Evolutionary conservation across 2,888 invertebrate genomes (phyloP), one percentile per base, ranked within the genome.

Genomic region (Amorpha juglandis): DNA sequence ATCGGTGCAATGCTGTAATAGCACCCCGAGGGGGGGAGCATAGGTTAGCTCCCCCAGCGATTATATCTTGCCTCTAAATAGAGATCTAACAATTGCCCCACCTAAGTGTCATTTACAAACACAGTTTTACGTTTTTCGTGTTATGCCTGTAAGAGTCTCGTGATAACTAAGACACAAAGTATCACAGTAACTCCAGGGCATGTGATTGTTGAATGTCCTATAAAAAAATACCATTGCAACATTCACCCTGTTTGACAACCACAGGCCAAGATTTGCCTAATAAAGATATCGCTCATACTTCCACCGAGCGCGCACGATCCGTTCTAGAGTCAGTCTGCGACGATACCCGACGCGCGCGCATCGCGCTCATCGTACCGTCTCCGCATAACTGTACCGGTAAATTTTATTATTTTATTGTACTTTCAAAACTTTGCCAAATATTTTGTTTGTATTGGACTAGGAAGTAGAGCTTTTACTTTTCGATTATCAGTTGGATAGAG

Each of bases 281-380:
- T 77, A 72, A 73, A 73, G 75, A 73, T 70, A 71, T 71, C 69
- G 74, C 69, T 73, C 73, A 63, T 71, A 71, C 64, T 65, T 65
- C 76, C 76, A 75, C 79, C 75, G 74, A 74, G 72, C 74, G 58
- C 71, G 47, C 70, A 68, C 71, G 62, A 76, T 78, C 79, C 78
- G 66, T 70, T 71, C 68, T 68, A 64, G 70, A 74, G 78, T 74
- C 85, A 85, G 85, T 85, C 82, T 77, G 73, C 83, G 71, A 69
- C 76, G 79, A 76, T 79, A 76, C 72, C 78, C 76, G 79, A 70
- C 76, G 82, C 78, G 75, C 78, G 84, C 85, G 84, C 85, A 84
- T 86, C 85, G 79, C 81, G 76, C 73, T 75, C 75, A 73, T 76
- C 74, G 77, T 74, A 70, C 73, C 38, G 19, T 1, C 58, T 58